Evolutionary conservation across 1,140 invertebrate species (phyloP).

Genomic region (Drosophila sechellia): DNA sequence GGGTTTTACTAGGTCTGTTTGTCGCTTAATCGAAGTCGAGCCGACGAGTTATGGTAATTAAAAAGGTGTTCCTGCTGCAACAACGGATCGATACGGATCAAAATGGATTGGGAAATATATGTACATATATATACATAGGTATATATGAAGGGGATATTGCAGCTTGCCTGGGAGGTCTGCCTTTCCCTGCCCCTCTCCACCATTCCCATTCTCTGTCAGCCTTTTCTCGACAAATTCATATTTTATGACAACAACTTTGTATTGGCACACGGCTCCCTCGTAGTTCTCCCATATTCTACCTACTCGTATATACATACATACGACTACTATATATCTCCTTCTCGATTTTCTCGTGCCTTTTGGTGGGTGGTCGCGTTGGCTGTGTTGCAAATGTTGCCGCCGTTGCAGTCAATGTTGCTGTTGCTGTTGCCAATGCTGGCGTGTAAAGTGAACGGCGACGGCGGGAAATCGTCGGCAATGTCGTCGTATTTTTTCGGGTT

Average conservation of each 20-base stretch:
- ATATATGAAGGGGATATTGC: background rate
- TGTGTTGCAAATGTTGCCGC: constrained; percentile 26
- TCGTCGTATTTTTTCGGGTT: constrained; percentile 30
- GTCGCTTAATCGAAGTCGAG: constrained; percentile 79
- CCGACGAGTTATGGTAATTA: constrained; percentile 82
- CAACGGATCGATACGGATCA: constrained; percentile 31
- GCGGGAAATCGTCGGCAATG: constrained; percentile 17
- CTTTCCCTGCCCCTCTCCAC: background rate
- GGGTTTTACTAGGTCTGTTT: constrained; percentile 51
- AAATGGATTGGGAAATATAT: constrained; percentile 32
- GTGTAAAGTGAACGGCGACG: constrained; percentile 37
- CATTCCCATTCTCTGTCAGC: constrained; percentile 14
- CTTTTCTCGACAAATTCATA: constrained; percentile 71
- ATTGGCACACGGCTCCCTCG: constrained; percentile 18
- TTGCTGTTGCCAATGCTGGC: constrained; percentile 26
- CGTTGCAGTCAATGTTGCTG: background rate
- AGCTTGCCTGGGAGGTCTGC: constrained; percentile 56
- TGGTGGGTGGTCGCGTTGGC: constrained; percentile 57
- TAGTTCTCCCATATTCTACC: background rate
- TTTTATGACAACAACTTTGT: constrained; percentile 77
- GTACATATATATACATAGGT: background rate
- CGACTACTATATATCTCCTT: background rate
- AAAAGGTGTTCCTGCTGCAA: constrained; percentile 79
- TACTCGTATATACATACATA: background rate
- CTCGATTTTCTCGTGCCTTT: constrained; percentile 46